Conservation (phyloP, 2,888 invertebrate genomes). For the Pachliopta kotzebuea region DNA sequence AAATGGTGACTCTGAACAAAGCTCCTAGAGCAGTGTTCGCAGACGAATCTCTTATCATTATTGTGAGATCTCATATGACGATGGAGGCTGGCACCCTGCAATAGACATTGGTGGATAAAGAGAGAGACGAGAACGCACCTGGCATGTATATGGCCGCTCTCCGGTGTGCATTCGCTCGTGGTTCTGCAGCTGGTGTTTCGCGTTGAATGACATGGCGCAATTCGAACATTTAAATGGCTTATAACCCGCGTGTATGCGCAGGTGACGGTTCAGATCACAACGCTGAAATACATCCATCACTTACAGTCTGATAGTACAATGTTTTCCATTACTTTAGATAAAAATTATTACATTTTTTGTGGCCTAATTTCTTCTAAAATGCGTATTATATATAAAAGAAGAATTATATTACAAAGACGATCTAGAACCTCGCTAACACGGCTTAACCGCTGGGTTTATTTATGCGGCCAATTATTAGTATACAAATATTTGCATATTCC, state of each 20-base stretch:
- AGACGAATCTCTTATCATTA: conserved; percentile 55
- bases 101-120: conserved; percentile 37
- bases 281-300: conserved; percentile 62
- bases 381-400: no score
- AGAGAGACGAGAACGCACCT: conserved; percentile 51
- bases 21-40: conserved; percentile 53
- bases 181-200: conserved; percentile 77
- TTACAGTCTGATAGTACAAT: conserved; percentile 29
- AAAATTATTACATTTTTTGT: no score
- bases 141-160: conserved; percentile 72
- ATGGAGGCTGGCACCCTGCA: conserved; percentile 53
- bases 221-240: conserved; percentile 73
- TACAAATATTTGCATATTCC: no score
- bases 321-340: background rate
- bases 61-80: conserved; percentile 60
- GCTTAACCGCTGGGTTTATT: no score
- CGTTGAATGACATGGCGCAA: conserved; percentile 77
- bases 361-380: no score
- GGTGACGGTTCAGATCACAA: conserved; percentile 75
- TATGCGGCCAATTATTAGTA: no score
- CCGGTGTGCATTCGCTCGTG: conserved; percentile 78
- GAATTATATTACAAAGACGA: no score
- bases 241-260: conserved; percentile 77
- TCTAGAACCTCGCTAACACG: no score
- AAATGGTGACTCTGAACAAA: conserved; percentile 62